Evolutionary conservation across 2,113 vertebrate species (phyloP).

Genomic region (Scopus umbretta): DNA sequence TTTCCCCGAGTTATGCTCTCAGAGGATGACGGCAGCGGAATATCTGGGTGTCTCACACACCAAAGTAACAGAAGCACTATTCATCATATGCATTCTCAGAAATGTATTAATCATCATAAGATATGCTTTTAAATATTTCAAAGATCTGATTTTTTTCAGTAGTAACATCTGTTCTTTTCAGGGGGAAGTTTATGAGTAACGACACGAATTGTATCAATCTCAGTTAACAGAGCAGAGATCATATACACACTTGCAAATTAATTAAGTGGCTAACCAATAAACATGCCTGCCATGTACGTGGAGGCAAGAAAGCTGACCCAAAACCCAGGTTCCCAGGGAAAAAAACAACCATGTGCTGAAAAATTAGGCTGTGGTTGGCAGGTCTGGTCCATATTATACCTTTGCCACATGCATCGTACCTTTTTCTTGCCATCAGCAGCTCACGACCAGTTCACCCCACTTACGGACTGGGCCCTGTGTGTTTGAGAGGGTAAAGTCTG

Average conservation of each 20-base stretch:
- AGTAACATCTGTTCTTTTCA: neutral
- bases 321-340: neutral
- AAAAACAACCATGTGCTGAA: neutral
- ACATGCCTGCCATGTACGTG: neutral
- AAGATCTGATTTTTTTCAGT: neutral
- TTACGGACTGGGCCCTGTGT: neutral
- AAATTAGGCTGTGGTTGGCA: neutral
- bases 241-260: neutral
- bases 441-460: neutral
- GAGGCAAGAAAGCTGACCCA: neutral
- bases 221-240: neutral
- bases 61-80: neutral
- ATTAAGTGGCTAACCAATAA: neutral
- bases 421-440: neutral
- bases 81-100: neutral
- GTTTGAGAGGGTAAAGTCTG: neutral
- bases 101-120: neutral
- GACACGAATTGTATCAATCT: neutral
- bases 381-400: neutral
- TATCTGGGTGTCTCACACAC: neutral
- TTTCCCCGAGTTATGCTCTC: neutral
- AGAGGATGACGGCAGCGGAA: neutral
- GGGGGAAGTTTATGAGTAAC: neutral
- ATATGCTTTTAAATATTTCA: neutral
- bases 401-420: rapidly evolving